A percentile compares a stretch with the other conserved stretches of the same genome.
These are phyloP conservation scores for Pemphredon lugubris DNA, from an alignment of 2,888 invertebrate genomes.

Conservation along the genomic window DNA sequence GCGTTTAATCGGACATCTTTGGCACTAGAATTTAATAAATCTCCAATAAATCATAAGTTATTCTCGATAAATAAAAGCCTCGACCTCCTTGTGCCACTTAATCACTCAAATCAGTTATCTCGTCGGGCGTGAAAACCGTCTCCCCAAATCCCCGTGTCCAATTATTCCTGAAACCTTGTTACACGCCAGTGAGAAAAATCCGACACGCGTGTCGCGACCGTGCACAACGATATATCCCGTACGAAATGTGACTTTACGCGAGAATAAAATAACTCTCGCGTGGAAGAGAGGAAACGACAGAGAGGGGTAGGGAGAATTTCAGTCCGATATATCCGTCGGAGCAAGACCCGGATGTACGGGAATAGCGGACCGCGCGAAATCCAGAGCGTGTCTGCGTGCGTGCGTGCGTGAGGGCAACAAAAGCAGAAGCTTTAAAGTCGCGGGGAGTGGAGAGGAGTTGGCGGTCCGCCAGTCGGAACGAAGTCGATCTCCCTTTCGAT, in stretches of 20 bases:
- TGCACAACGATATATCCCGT: conserved; percentile 28
- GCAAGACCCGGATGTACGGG: conserved; percentile 73
- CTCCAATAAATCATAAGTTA: too few species aligned
- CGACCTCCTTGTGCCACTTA: too few species aligned
- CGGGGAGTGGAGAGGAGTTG: conserved; percentile 43
- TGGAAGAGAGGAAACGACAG: neutral
- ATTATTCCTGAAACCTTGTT: neutral
- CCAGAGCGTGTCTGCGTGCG: conserved; percentile 55
- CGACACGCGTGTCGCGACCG: conserved; percentile 2
- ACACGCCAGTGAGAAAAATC: conserved; percentile 23
- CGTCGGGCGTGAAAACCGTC: too few species aligned
- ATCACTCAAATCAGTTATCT: too few species aligned
- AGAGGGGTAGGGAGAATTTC: conserved; percentile 8
- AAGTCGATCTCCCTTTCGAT: conserved; percentile 74
- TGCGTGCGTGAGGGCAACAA: conserved; percentile 57
- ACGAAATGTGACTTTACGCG: conserved; percentile 22
- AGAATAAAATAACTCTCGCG: conserved; percentile 21
- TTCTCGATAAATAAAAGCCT: too few species aligned
- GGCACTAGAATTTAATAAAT: too few species aligned
- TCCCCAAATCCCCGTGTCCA: too few species aligned
- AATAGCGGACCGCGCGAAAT: conserved; percentile 70
- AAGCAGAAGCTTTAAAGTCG: conserved; percentile 32
- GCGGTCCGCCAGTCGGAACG: conserved; percentile 65
- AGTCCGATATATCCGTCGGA: conserved; percentile 49
- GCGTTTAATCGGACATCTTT: too few species aligned